Base-by-base conservation (phyloP, 2,113 vertebrate genomes). In the Seriola dumerili region DNA sequence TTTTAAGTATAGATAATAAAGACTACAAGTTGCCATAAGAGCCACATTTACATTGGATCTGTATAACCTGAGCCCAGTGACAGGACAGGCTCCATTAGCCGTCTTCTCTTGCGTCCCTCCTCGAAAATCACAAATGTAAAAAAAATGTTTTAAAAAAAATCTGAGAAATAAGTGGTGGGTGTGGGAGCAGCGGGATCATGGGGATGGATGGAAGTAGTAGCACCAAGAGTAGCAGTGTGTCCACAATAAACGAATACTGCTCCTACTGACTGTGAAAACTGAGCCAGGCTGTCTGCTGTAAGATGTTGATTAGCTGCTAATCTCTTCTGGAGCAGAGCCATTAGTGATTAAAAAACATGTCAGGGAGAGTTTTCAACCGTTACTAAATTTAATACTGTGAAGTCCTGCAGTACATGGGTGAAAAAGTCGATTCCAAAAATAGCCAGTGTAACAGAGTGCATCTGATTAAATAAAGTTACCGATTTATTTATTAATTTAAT, bases 291-390 rank as follows among this genome's bases (percentile, higher is more conserved):
- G 58, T 81, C 74, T 69, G 68, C 44, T 82, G 68, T 59, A 52
- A 75, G 74, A 87, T 76, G 80, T 55, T 89, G 70, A 85, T 85
- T 65, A 85, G 76, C 61, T 76, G 57, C 66, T 85, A 58, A 86
- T 85, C 74, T 77, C 58, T 58, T 58, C 5, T 57, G 55, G 65
- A 86, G 76, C 55, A 34, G 34, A 77, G 64, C 52, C 77, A 46
- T 74, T 52, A 65, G 44, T 83, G 79, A 75, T 64, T 68, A 12
- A 80, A 74, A 71, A 72, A 29, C 40, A 68, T 36, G 63, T n/a
- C 44, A 71, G 70, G 42, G 36, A 72, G 63, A 64, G 64, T 19
- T 52, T 84, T 62, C 34, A 77, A 67, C 8, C 32, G 48, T 66
- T 12, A 69, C 58, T 58, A 63, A 72, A 72, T 69, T 4, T 42